Base-by-base conservation (phyloP, 2,888 invertebrate species). In the Meiosimyza decipiens region DNA sequence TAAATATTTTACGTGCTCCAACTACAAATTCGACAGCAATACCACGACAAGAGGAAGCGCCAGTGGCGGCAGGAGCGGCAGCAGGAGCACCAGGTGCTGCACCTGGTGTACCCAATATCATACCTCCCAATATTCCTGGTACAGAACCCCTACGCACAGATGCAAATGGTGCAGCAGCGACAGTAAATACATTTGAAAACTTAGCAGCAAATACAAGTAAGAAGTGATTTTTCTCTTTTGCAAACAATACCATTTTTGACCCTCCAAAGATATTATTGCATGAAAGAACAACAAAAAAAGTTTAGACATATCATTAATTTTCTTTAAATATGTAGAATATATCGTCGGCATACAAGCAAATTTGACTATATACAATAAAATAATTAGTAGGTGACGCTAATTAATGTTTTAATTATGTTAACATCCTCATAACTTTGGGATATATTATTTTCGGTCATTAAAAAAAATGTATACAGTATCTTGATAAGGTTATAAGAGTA, bases 1-100 rank as follows among this genome's bases (percentile, higher is more conserved):
- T 98, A 77, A 98, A 99, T 88, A 97, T 91, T 81, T 83, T 91
- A 79, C 88, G 91, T 6, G 88, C 89, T 70, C 89, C 85, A n/a
- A 77, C 82, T 71, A 71, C 82, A 22, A 82, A 83, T 77, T 76
- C 81, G n/a, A 79, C 81, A 5, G 80, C 81, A 2, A 76, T 84
- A 63, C 80, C 80, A 1, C 78, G 86, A 6, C 76, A 73, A 6
- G 79, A 75, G 1, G 80, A 83, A 12, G 81, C 82, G 69, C 71
- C 73, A 9, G 76, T 64, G 0, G 80, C 82, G 33, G 80, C 81
- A 70, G 69, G 77, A 65, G 74, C 78, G 71, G 69, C 74, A 66
- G 72, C 73, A 3, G 64, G 70, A 71, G 69, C 74, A 66, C 71
- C 73, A 3, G 64, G 70, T 47, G 77, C 72, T 64, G 75, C 73